Base-by-base conservation (phyloP, 2,888 invertebrate species). In the Ormyrus nitidulus region DNA sequence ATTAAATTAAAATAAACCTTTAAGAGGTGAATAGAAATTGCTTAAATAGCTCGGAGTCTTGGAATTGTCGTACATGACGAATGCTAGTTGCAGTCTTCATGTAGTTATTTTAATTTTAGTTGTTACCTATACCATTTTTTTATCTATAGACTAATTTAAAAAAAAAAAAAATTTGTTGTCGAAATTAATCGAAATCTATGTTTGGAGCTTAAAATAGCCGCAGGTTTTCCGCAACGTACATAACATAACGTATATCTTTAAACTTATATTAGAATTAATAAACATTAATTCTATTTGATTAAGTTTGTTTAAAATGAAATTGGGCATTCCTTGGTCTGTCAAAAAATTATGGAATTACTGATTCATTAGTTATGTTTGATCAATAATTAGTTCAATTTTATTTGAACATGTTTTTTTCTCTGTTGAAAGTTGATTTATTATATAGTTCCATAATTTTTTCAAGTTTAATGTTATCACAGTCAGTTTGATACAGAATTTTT, bases 301-400 rank as follows among this genome's bases (percentile, higher is more conserved):
- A 77, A 61, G 7, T 65, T 13, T 69, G 70, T 46, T 46, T 66
- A 6, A 54, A 54, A 68, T 75, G 70, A 54, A 80, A 84, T 89
- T 89, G 89, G 90, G 89, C 89, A 90, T 89, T 89, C 86, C 87
- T 89, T 90, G 88, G 90, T 89, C 87, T 86, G 83, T 83, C 81
- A 80, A 79, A 80, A 81, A 81, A 86, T 85, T 82, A 86, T 86
- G 88, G 86, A 89, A 89, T 86, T 81, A 77, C 44, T 10, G 11
- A 54, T 64, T 56, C 34, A 5, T 48, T 19, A 68, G 62, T 58
- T n/a, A 53, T 19, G 46, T 13, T 13, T 62, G 10, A 7, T 49
- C 53, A 62, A 51, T 62, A 10, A 54, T 11, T 54, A 34, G 34
- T 34, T 34, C 3, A 34, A 34, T 34, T 34, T 34, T 34, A 34